phyloP scores from a whole-genome alignment of 2,888 invertebrate genomes.

The Athripsodes cinereus region DNA sequence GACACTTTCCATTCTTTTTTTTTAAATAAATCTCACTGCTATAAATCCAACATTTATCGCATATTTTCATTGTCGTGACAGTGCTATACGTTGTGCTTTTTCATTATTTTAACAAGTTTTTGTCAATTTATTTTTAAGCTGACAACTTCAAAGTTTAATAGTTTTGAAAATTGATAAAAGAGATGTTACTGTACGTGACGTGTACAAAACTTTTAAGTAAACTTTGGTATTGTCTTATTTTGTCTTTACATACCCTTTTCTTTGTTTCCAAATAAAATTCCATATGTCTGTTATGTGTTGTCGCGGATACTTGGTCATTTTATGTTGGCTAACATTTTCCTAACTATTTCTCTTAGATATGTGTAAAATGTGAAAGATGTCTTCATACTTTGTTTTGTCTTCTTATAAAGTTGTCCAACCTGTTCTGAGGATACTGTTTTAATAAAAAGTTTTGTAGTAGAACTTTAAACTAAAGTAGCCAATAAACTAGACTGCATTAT shows the following conservation, averaged over 20 bases:
- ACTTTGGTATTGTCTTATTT: not conserved
- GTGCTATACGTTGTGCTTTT: too few species aligned
- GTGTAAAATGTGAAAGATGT: constrained; percentile 5
- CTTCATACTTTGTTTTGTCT: constrained; percentile 16
- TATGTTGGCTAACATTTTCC: constrained; percentile 20
- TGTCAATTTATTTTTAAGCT: too few species aligned
- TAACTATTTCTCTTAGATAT: not conserved
- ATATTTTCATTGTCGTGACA: too few species aligned
- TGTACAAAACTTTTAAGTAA: not conserved
- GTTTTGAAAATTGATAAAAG: too few species aligned
- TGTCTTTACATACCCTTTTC: not conserved
- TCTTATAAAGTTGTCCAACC: constrained; percentile 6
- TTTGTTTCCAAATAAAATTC: not conserved
- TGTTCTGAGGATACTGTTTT: constrained; percentile 18
- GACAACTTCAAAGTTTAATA: too few species aligned
- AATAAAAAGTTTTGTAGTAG: constrained; percentile 25
- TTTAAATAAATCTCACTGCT: too few species aligned
- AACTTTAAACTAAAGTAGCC: constrained; percentile 21
- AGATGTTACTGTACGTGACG: not conserved
- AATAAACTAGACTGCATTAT: constrained; percentile 17
- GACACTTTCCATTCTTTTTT: too few species aligned
- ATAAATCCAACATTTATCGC: too few species aligned
- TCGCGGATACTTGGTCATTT: constrained; percentile 24
- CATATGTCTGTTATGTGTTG: constrained; percentile 17
- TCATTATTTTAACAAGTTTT: too few species aligned